Evolutionary conservation across 2,888 invertebrate species (phyloP), one percentile per base, ranked within the genome.

Genomic region (Lordiphosa andalusiaca): DNA sequence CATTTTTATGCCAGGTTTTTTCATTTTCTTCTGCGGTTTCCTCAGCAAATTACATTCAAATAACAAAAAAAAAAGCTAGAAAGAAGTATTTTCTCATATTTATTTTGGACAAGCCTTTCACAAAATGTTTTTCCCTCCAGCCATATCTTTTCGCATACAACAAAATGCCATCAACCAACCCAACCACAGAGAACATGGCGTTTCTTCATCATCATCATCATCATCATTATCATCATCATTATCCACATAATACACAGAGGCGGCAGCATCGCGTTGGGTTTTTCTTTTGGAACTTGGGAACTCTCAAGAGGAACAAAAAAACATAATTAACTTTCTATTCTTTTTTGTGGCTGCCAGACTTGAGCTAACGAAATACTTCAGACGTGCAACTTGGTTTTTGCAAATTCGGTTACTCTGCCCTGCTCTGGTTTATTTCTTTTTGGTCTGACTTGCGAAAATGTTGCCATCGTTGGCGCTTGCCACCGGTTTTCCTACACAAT

Each of bases 301-400:
- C 54, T 58, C 77, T 59, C 50, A 53, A 68, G 59, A 53, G 61
- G 33, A 47, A n/a, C 54, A 57, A 63, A 51, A 69, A 69, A 69
- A 71, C 73, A 67, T 75, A 82, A 82, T 84, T 73, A 84, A 82
- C 81, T 82, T 82, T 82, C 84, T 82, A 84, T 82, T 84, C 69
- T 70, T 63, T 69, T 63, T 52, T 55, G 55, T 60, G 62, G 58
- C 60, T 56, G 53, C 33, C 53, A 30, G 30, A 30, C 30, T 30
- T 30, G 30, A 30, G 30, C 30, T 30, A 30, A 30, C 30, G 30
- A 30, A 30, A 30, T 30, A 40, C 52, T 64, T 61, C 25, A 51
- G 50, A 54, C 48, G 53, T 56, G 62, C 54, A 63, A 66, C 68
- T 50, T 69, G 61, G 57, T 74, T 74, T 30, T 78, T 69, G 80